Conservation (phyloP, 2,113 vertebrate genomes). For the Proterorhinus semilunaris region DNA sequence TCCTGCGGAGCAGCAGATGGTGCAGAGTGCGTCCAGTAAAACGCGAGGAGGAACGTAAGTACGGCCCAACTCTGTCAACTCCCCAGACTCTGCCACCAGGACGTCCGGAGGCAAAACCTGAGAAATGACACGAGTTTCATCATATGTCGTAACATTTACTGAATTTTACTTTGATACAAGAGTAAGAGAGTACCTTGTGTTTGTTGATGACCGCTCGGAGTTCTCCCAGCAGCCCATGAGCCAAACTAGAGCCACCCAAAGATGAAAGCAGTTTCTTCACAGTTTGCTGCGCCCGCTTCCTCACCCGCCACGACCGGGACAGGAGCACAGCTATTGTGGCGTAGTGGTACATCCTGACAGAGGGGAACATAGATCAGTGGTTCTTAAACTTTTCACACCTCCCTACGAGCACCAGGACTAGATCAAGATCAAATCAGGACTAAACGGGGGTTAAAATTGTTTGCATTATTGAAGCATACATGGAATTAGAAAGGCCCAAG, state of each 20-base stretch:
- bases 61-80: slow-evolving; percentile 84
- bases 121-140: not conserved
- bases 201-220: slow-evolving; percentile 84
- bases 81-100: slow-evolving; percentile 84
- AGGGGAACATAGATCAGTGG: not conserved
- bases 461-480: too few species aligned
- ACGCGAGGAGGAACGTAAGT: slow-evolving; percentile 80
- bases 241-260: slow-evolving; percentile 83
- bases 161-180: not conserved
- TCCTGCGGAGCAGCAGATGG: slow-evolving; percentile 82
- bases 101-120: slow-evolving; percentile 84
- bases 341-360: slow-evolving; percentile 86
- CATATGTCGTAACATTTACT: not conserved
- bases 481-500: too few species aligned
- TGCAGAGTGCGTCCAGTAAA: slow-evolving; percentile 84
- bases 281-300: slow-evolving; percentile 86
- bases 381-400: too few species aligned
- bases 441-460: too few species aligned
- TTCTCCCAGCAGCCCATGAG: slow-evolving; percentile 87
- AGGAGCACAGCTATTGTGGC: slow-evolving; percentile 81
- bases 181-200: slow-evolving; percentile 81
- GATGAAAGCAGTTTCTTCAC: slow-evolving; percentile 88
- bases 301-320: slow-evolving; percentile 86
- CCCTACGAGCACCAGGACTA: too few species aligned
- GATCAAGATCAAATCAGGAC: too few species aligned